A percentile compares a stretch with the other conserved stretches of the same genome.
These are phyloP conservation scores for Oxytorus armatus DNA, from an alignment of 2,888 invertebrate genomes.

Conservation along the genomic window DNA sequence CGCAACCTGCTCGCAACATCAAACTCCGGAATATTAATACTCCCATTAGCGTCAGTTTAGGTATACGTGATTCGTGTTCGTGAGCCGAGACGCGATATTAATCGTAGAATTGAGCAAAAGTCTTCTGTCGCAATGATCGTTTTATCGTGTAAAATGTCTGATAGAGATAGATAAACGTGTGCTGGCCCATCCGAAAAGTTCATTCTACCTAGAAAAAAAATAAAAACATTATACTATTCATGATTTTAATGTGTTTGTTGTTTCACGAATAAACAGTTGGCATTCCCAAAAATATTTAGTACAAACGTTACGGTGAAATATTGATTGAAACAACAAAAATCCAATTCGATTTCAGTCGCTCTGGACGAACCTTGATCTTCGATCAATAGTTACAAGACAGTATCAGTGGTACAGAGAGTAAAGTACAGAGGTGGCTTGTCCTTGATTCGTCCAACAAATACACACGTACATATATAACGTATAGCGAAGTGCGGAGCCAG, in stretches of 20 bases:
- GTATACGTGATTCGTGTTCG: slow-evolving; percentile 1
- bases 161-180: not conserved
- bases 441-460: slow-evolving; percentile 58
- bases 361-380: slow-evolving; percentile 29
- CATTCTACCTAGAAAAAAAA: not conserved
- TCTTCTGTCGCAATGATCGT: slow-evolving; percentile 32
- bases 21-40: slow-evolving; percentile 33
- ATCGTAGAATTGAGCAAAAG: not conserved
- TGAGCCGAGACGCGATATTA: slow-evolving; percentile 32
- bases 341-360: not conserved
- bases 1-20: slow-evolving; percentile 18
- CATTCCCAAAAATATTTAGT: too few relatives aligned
- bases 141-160: slow-evolving; percentile 25
- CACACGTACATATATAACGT: too few relatives aligned
- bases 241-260: too few relatives aligned
- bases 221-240: not conserved
- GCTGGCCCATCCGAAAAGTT: not conserved
- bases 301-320: too few relatives aligned
- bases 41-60: slow-evolving; percentile 20
- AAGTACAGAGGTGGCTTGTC: slow-evolving; percentile 37
- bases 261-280: too few relatives aligned
- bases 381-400: slow-evolving; percentile 13
- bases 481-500: slow-evolving; percentile 42
- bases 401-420: slow-evolving; percentile 12
- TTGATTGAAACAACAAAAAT: too few relatives aligned